Base-by-base conservation (phyloP, 2,113 vertebrate genomes). In the Carassius auratus region DNA sequence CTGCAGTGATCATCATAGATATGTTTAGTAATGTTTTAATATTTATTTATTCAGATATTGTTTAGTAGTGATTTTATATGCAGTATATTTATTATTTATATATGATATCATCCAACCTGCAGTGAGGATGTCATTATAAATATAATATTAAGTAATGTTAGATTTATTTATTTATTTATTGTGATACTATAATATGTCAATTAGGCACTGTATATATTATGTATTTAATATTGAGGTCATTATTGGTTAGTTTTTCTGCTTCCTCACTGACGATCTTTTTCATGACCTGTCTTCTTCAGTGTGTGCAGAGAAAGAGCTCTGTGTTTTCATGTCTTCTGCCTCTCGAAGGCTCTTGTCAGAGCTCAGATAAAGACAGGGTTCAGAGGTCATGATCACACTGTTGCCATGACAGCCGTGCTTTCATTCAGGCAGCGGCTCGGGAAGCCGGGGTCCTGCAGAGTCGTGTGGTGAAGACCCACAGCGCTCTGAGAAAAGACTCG, bases 331-430 rank as follows among this genome's bases (percentile, higher is more conserved):
- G 8, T 45, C 42, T 45, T 9, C 9, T 9, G 71, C 42, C 8
- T 89, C 88, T 90, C 90, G 83, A 84, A 88, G 91, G 91, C 85
- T 57, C 92, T 93, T 89, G 91, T 93, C 42, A 45, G 42, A 42
- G 42, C 8, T 1, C 92, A 89, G 87, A 93, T 90, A 92, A 93
- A 92, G 90, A 91, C 59, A 0, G 84, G 86, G 94, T 93, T 94
- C 93, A 95, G 91, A 93, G 93, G 94, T 94, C 87, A 93, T 9
- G 90, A 91, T 83, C 88, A 89, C 89, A 69, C 84, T 38, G 92
- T 95, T 92, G 88, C 90, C 93, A 94, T 94, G 92, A 92, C 84
- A 92, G 90, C 92, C 3, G 71, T 80, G 73, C 90, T 93, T 95
- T 92, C 89, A 93, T 93, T 92, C 94, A 88, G 93, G 93, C 94